A percentile compares a stretch with the other conserved stretches of the same genome.
These are phyloP conservation scores for Bufo gargarizans DNA, from an alignment of 2,113 vertebrate species.

Conservation along the genomic window DNA sequence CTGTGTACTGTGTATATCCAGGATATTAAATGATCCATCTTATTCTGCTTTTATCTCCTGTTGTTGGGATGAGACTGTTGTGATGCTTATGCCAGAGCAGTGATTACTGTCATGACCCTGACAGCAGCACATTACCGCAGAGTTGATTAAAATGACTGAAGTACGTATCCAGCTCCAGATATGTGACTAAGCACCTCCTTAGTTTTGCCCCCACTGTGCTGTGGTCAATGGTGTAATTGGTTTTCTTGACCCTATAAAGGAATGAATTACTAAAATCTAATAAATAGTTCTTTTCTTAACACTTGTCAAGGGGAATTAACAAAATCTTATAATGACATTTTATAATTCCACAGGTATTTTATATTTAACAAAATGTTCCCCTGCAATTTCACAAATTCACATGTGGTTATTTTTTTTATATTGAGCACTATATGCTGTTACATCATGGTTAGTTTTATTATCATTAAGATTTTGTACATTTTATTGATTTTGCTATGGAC, in stretches of 20 bases:
- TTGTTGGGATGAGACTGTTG: slow-evolving; percentile 39
- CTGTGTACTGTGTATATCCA: not conserved
- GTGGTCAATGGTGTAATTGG: slow-evolving; percentile 59
- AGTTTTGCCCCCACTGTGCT: slow-evolving; percentile 32
- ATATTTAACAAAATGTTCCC: not conserved
- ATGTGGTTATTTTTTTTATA: not conserved
- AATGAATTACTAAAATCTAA: slow-evolving; percentile 50
- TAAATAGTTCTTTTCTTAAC: slow-evolving; percentile 46
- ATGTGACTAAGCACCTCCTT: slow-evolving; percentile 49
- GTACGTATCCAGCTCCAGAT: slow-evolving; percentile 39
- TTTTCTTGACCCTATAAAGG: slow-evolving; percentile 54
- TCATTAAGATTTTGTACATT: not conserved
- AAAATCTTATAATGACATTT: not conserved
- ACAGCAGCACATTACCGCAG: slow-evolving; percentile 42
- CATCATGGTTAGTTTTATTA: not conserved
- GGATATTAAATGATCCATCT: not conserved
- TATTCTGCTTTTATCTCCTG: slow-evolving; percentile 7
- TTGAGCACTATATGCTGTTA: not conserved
- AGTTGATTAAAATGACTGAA: slow-evolving; percentile 59
- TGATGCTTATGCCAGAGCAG: slow-evolving; percentile 42
- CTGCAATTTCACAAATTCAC: not conserved
- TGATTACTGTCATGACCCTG: slow-evolving; percentile 57
- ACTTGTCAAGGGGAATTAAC: slow-evolving; percentile 42
- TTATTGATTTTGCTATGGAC: too few relatives aligned
- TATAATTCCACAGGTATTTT: not conserved